Percentiles rank a stretch among this genome's conserved stretches.
phyloP scores from a whole-genome alignment of 2,113 vertebrate species.

The pig (Sus scrofa) region DNA sequence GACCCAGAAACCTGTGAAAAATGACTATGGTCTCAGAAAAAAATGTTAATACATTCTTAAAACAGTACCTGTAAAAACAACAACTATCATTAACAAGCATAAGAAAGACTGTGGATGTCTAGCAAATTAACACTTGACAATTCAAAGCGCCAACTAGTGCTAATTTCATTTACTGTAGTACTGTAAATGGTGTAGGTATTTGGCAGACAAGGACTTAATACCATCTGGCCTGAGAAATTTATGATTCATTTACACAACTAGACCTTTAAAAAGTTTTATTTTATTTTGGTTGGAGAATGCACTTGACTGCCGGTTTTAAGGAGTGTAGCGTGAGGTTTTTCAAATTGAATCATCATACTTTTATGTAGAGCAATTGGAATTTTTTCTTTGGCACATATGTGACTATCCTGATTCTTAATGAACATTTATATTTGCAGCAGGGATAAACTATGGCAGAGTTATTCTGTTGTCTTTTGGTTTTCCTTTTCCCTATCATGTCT shows the following conservation, averaged over 20 bases:
- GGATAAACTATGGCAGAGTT: not conserved
- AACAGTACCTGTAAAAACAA: not conserved
- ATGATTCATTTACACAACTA: conserved; percentile 67
- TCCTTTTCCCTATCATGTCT: not conserved
- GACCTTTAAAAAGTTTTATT: conserved; percentile 53
- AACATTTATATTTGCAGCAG: not conserved
- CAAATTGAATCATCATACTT: not conserved
- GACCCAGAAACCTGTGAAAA: not conserved
- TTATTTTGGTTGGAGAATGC: conserved; percentile 29
- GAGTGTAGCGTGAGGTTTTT: conserved; percentile 13
- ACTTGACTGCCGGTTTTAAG: not conserved
- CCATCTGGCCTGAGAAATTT: conserved; percentile 76
- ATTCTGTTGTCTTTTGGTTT: not conserved
- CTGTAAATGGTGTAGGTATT: conserved; percentile 45
- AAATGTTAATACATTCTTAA: not conserved
- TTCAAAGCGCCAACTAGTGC: conserved; percentile 53
- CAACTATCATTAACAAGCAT: not conserved
- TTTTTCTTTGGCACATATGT: not conserved
- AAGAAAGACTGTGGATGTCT: conserved; percentile 10
- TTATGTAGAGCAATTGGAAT: not conserved
- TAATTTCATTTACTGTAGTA: conserved; percentile 51
- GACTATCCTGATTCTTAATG: not conserved
- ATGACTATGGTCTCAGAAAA: not conserved
- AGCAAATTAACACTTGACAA: conserved; percentile 62
- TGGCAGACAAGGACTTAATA: conserved; percentile 75